Percentiles rank a stretch among this genome's conserved stretches.
Evolutionary conservation across 2,888 invertebrate genomes (phyloP).

Genomic region (Metellina segmentata): DNA sequence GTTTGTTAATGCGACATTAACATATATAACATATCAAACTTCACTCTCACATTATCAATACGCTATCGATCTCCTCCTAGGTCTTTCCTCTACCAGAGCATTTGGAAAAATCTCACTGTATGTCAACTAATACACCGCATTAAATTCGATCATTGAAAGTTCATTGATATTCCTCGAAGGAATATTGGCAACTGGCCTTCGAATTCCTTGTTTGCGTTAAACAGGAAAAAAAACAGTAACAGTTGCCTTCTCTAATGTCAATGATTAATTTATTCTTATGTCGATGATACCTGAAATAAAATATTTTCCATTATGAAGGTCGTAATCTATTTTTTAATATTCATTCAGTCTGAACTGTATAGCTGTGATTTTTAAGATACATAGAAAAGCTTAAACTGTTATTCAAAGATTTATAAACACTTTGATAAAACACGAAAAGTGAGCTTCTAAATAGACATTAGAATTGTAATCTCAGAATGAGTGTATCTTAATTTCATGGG

Average conservation of each 20-base stretch:
- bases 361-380: too few relatives aligned
- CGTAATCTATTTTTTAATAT: not conserved
- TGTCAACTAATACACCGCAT: not conserved
- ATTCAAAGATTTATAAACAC: too few relatives aligned
- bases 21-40: not conserved
- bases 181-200: slow-evolving; percentile 27
- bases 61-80: not conserved
- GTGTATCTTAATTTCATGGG: too few relatives aligned
- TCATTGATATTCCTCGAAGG: slow-evolving; percentile 45
- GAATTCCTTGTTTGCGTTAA: not conserved
- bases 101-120: not conserved
- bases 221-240: not conserved
- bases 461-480: too few relatives aligned
- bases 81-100: not conserved
- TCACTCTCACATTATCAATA: not conserved
- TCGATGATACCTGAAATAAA: not conserved
- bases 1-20: not conserved
- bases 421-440: too few relatives aligned
- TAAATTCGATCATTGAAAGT: slow-evolving; percentile 19
- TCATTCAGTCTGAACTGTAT: too few relatives aligned
- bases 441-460: too few relatives aligned
- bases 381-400: too few relatives aligned
- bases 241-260: not conserved
- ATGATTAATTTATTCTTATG: not conserved
- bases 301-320: not conserved